Conservation (phyloP, 2,113 vertebrate species). For the Microtus richardsoni region DNA sequence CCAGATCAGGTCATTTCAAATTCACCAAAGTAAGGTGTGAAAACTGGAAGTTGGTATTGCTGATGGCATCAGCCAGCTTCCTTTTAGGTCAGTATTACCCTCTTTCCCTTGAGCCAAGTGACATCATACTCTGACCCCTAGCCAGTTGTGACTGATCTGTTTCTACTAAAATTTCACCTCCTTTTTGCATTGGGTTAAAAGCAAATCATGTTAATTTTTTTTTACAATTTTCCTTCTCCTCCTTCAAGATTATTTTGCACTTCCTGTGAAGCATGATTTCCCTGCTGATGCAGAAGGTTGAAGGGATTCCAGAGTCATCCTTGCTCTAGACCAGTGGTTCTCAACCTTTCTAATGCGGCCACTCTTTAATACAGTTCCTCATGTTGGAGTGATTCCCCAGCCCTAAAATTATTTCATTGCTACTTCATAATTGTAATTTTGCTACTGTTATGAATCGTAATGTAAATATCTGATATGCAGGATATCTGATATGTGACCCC, state of each 20-base stretch:
- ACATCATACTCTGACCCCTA: fast-evolving
- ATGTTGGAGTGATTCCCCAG: neutral
- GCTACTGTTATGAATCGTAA: neutral
- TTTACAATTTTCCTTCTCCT: neutral
- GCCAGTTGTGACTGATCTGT: neutral
- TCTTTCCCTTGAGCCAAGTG: neutral
- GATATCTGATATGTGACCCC: neutral
- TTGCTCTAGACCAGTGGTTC: neutral
- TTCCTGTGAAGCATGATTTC: neutral
- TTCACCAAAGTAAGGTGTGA: neutral
- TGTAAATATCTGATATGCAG: neutral
- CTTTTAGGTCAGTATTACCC: neutral
- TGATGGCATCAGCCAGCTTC: neutral
- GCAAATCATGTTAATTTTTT: neutral
- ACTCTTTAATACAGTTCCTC: neutral
- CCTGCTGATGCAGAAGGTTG: neutral
- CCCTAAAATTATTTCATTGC: neutral
- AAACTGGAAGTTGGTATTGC: neutral
- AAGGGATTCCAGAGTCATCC: neutral
- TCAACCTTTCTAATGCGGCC: neutral
- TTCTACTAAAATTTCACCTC: neutral
- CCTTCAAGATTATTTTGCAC: neutral
- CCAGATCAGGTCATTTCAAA: neutral
- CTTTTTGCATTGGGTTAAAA: neutral
- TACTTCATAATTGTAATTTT: neutral